Evolutionary conservation across 2,797 vertebrate genomes (phyloP).

Genomic region (Linurgus olivaceus): DNA sequence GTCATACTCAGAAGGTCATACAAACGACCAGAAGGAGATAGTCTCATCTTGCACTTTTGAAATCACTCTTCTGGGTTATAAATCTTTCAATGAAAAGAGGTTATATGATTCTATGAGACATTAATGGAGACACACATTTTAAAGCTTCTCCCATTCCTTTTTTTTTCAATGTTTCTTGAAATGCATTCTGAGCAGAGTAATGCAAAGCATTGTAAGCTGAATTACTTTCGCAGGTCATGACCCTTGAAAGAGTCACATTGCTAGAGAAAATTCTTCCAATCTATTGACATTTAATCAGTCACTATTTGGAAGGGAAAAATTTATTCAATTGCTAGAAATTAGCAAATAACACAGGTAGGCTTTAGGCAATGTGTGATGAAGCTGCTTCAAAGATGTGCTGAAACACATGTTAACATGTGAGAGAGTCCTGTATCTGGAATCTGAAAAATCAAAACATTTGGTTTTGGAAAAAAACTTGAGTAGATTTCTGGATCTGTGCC

Average conservation of each 20-base stretch:
- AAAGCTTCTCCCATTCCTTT: background rate
- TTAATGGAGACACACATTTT: background rate
- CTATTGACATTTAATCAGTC: background rate
- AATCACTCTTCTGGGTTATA: background rate
- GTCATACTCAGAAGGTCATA: background rate
- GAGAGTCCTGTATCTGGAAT: background rate
- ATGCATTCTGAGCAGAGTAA: background rate
- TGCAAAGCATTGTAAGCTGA: background rate
- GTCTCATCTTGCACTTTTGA: background rate
- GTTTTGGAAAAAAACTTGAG: background rate
- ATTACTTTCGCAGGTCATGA: background rate
- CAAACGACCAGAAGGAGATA: too few species aligned
- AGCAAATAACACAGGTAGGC: background rate
- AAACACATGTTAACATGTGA: background rate
- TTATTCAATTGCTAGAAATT: background rate
- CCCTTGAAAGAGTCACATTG: background rate
- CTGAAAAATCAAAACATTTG: background rate
- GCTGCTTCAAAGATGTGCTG: background rate
- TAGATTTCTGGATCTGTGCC: background rate
- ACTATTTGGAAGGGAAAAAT: background rate
- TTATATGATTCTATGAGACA: background rate
- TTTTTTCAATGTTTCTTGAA: background rate
- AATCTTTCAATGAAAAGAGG: background rate
- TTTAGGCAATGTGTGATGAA: background rate
- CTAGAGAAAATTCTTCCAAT: background rate